A percentile compares a stretch with the other conserved stretches of the same genome.
These are phyloP conservation scores for Poeciliopsis occidentalis DNA, from an alignment of 2,113 vertebrate genomes.

Conservation along the genomic window DNA sequence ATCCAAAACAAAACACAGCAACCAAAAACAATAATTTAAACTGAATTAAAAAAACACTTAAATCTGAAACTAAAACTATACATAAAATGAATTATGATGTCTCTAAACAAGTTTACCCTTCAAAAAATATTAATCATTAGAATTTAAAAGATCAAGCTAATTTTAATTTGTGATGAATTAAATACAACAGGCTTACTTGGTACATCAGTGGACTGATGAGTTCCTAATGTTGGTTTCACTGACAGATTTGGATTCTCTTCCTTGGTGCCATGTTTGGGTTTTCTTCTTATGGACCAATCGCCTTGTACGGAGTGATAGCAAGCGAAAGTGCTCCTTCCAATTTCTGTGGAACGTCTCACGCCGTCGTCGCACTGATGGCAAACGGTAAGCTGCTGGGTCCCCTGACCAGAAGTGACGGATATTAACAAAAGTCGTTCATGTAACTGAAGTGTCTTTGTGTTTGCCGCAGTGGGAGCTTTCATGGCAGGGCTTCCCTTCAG, in stretches of 20 bases:
- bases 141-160: too few relatives aligned
- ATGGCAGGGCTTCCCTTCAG: slow-evolving; percentile 96
- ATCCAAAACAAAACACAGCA: too few relatives aligned
- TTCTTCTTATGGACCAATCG: slow-evolving; percentile 92
- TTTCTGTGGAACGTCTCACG: slow-evolving; percentile 94
- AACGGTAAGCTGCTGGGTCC: slow-evolving; percentile 84
- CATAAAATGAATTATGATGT: too few relatives aligned
- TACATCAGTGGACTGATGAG: too few relatives aligned
- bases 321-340: slow-evolving; percentile 94
- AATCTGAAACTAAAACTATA: too few relatives aligned
- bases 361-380: slow-evolving; percentile 95
- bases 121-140: too few relatives aligned
- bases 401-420: background rate
- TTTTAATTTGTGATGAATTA: too few relatives aligned
- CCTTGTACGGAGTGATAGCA: slow-evolving; percentile 95
- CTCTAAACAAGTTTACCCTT: too few relatives aligned
- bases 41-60: too few relatives aligned
- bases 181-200: too few relatives aligned
- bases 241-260: slow-evolving; percentile 92
- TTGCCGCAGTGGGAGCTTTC: slow-evolving; percentile 90
- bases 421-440: background rate
- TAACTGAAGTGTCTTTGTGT: background rate
- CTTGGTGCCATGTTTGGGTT: slow-evolving; percentile 94
- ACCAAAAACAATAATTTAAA: too few relatives aligned
- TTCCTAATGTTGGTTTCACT: background rate